A percentile compares a stretch with the other conserved stretches of the same genome.
Evolutionary conservation across 2,797 vertebrate genomes (phyloP).

Genomic region (Hipposideros larvatus): DNA sequence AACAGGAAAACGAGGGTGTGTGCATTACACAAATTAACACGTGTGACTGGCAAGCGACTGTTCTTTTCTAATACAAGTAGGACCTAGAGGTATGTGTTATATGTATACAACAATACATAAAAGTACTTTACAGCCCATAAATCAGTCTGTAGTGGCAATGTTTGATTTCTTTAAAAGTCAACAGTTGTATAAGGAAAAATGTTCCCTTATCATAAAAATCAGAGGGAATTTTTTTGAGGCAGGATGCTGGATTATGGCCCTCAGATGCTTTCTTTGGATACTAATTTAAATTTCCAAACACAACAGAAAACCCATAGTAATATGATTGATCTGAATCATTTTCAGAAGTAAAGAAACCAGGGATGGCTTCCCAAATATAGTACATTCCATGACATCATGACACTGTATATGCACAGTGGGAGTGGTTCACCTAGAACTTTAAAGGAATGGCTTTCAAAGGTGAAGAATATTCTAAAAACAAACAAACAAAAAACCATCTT

Average conservation of each 20-base stretch:
- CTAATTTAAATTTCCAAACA: constrained; percentile 46
- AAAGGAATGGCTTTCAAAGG: background rate
- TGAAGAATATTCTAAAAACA: background rate
- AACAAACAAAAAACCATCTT: background rate
- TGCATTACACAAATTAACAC: background rate
- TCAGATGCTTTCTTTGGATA: background rate
- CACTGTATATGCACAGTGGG: fast-evolving
- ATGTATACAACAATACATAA: background rate
- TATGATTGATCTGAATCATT: background rate
- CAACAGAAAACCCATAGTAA: background rate
- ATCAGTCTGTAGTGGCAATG: background rate
- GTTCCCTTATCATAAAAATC: background rate
- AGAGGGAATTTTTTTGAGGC: background rate
- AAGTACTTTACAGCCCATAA: background rate
- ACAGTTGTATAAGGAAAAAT: background rate
- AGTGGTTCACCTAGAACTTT: background rate
- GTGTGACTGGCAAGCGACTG: background rate
- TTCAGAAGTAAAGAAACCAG: background rate
- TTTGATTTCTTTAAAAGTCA: constrained; percentile 44
- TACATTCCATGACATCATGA: background rate
- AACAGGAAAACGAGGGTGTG: background rate
- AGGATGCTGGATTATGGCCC: background rate
- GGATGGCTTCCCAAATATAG: background rate
- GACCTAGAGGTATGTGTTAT: background rate
- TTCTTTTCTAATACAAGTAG: background rate